phyloP scores from a whole-genome alignment of 2,797 vertebrate genomes.

The Hozukius guyotensis region DNA sequence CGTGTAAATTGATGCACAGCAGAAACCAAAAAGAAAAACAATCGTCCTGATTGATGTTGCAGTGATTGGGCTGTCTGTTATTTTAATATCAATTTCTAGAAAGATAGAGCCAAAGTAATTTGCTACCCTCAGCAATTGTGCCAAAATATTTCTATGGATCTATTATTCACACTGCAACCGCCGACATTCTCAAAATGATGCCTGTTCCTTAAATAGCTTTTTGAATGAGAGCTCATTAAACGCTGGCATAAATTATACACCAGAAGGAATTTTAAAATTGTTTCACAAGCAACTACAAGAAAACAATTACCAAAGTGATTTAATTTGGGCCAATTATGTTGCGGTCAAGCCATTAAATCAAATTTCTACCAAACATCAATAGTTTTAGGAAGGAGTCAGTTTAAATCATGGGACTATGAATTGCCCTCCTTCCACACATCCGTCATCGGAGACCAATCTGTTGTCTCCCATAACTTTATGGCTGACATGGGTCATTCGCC shows the following conservation, averaged over 20 bases:
- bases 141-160: slow-evolving; percentile 43
- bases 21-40: slow-evolving; percentile 33
- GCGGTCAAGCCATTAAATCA: slow-evolving; percentile 27
- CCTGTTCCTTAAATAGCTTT: slow-evolving; percentile 28
- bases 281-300: slow-evolving; percentile 39
- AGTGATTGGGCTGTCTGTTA: slow-evolving; percentile 33
- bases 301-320: slow-evolving; percentile 39
- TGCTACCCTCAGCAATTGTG: slow-evolving; percentile 30
- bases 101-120: slow-evolving; percentile 51
- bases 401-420: slow-evolving; percentile 66
- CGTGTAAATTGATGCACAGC: slow-evolving; percentile 27
- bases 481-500: slow-evolving; percentile 78
- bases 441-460: slow-evolving; percentile 76
- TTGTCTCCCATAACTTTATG: slow-evolving; percentile 80
- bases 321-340: slow-evolving; percentile 40
- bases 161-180: slow-evolving; percentile 44
- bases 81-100: slow-evolving; percentile 35
- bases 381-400: slow-evolving; percentile 34
- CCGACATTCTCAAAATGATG: slow-evolving; percentile 14
- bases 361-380: slow-evolving; percentile 47
- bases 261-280: slow-evolving; percentile 31
- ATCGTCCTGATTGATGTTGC: slow-evolving; percentile 24
- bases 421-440: slow-evolving; percentile 67
- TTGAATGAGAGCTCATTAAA: slow-evolving; percentile 44
- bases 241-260: slow-evolving; percentile 18